Base-by-base conservation (phyloP, 2,113 vertebrate genomes). In the Actenoides lindsayi region DNA sequence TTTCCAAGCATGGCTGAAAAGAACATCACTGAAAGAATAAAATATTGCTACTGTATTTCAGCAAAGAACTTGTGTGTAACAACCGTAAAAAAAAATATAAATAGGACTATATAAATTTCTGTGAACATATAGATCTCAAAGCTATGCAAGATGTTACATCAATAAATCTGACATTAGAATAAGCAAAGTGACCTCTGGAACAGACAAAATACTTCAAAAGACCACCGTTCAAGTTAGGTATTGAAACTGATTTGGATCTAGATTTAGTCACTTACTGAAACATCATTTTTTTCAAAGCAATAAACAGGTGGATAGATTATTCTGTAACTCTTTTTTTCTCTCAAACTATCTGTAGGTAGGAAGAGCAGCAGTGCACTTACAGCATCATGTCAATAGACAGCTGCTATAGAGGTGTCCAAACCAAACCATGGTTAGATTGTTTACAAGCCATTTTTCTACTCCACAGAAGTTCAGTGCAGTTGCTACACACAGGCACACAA, bases 261-360 rank as follows among this genome's bases (percentile, higher is more conserved):
- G 81, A 91, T 87, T 84, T 87, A 78, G 60, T 56, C 41, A 37
- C 33, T 77, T 63, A 74, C 35, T 44, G 69, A 75, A 91, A 53
- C 51, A 87, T 7, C 11, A 56, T 83, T 95, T 91, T 39, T 95
- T 91, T 82, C 51, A 92, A 74, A 93, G 73, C 24, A 88, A 78
- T 89, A 91, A 84, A 53, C 50, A 77, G 27, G 23, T 88, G 11
- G 71, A 13, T 1, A 75, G 37, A 70, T 78, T 12, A 75, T 82
- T 83, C 50, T 80, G 35, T n/a, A 67, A 50, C 35, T 44, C 10
- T 50, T 65, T 57, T 46, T 60, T 73, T 78, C 82, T 39, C 53
- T 77, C 37, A 28, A 25, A 17, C 54, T 39, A 63, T 39, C 23
- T 63, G 56, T 13, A 93, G 14, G 83, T 21, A 83, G 21, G 76